Conservation (phyloP, 2,113 vertebrate species). For the Barnardius zonarius region DNA sequence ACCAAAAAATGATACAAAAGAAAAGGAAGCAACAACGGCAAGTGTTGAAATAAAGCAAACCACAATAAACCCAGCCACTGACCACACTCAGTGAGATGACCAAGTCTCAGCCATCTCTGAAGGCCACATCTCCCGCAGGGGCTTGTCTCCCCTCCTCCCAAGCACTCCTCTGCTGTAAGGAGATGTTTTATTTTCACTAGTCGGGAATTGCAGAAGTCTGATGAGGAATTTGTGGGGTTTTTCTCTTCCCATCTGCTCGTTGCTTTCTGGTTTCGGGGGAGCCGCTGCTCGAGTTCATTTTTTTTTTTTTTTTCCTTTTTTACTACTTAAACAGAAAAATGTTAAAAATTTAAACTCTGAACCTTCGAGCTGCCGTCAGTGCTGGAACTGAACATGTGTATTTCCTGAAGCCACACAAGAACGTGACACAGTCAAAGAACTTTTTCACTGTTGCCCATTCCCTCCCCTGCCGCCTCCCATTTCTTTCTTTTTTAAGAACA, state of each 20-base stretch:
- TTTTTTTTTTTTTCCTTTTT: background rate
- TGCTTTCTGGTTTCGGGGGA: background rate
- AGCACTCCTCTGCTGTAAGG: background rate
- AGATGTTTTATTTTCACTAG: background rate
- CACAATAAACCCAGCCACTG: conserved; percentile 22
- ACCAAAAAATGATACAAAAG: background rate
- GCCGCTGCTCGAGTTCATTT: background rate
- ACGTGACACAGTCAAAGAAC: conserved; percentile 39
- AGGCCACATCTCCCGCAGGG: background rate
- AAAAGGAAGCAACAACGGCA: conserved; percentile 5
- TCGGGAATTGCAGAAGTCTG: background rate
- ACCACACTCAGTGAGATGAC: background rate
- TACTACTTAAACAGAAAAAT: conserved; percentile 21
- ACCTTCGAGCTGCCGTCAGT: conserved; percentile 61
- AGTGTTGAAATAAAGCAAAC: conserved; percentile 52
- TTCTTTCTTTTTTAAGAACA: conserved; percentile 77
- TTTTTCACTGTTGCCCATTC: conserved; percentile 49
- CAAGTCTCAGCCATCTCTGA: conserved; percentile 15
- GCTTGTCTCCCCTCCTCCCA: background rate
- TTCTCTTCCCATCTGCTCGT: background rate
- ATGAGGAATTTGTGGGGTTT: background rate
- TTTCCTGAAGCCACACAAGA: conserved; percentile 59
- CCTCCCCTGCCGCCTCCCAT: conserved; percentile 69
- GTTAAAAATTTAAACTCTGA: conserved; percentile 44
- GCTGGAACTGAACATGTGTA: conserved; percentile 31